phyloP scores from a whole-genome alignment of 92 coral and sea anemone species.

The Heliopora coerulea region DNA sequence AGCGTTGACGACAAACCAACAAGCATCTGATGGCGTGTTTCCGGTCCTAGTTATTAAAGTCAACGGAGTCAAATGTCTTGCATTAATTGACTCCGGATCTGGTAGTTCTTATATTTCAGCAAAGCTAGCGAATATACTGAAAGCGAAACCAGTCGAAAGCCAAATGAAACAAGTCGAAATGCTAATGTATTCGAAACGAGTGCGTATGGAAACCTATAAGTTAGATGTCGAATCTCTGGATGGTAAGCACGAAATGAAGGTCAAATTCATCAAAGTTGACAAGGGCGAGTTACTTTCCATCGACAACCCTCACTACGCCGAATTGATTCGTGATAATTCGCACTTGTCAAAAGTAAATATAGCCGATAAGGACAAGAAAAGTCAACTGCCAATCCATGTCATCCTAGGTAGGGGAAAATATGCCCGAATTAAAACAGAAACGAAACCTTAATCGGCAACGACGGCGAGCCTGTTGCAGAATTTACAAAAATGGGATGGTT shows the following conservation, averaged over 20 bases:
- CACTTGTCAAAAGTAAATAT: too few relatives aligned
- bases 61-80: slow-evolving; percentile 46
- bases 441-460: slow-evolving; percentile 11
- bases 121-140: slow-evolving; percentile 42
- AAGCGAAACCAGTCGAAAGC: slow-evolving; percentile 40
- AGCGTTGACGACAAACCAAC: too few relatives aligned
- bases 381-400: slow-evolving; percentile 25
- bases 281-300: too few relatives aligned
- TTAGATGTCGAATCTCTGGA: slow-evolving; percentile 22
- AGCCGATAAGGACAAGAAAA: slow-evolving; percentile 21
- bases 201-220: slow-evolving; percentile 41
- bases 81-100: slow-evolving; percentile 53
- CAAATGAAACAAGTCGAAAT: slow-evolving; percentile 50
- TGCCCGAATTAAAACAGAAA: slow-evolving; percentile 26
- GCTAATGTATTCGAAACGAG: slow-evolving; percentile 49
- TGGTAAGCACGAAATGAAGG: neutral
- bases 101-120: slow-evolving; percentile 57
- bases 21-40: too few relatives aligned
- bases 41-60: too few relatives aligned
- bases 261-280: slow-evolving; percentile 27
- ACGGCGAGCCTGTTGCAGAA: slow-evolving; percentile 43
- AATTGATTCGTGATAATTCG: too few relatives aligned
- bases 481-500: too few relatives aligned
- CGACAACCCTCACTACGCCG: too few relatives aligned
- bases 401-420: slow-evolving; percentile 28